Evolutionary conservation across 2,888 invertebrate species (phyloP).

Genomic region (Bugulina stolonifera): DNA sequence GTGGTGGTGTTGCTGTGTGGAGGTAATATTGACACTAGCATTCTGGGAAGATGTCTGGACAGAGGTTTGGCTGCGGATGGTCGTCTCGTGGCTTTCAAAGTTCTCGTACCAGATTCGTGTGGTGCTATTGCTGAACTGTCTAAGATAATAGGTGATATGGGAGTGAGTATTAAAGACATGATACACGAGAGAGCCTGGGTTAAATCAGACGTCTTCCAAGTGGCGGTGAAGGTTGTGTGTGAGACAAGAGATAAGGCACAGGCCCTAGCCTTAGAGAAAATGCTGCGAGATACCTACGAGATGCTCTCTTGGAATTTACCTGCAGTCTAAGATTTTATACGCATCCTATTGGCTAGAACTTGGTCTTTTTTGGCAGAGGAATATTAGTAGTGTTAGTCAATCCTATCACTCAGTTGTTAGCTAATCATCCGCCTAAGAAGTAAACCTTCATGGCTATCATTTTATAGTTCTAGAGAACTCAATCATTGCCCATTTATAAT

Average conservation of each 20-base stretch:
- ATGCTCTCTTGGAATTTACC: constrained; percentile 35
- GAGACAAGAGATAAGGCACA: constrained; percentile 81
- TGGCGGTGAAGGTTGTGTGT: constrained; percentile 66
- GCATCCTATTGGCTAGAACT: no score
- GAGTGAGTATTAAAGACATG: constrained; percentile 84
- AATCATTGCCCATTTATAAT: no score
- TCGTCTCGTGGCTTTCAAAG: constrained; percentile 61
- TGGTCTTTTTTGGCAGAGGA: no score
- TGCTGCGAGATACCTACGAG: constrained; percentile 38
- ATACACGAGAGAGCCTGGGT: constrained; percentile 94
- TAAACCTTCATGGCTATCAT: no score
- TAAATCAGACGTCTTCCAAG: constrained; percentile 72
- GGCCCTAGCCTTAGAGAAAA: constrained; percentile 58
- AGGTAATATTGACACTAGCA: constrained; percentile 87
- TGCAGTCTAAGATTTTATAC: constrained; percentile 16
- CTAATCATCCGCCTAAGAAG: no score
- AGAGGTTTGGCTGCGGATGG: constrained; percentile 82
- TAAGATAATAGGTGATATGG: constrained; percentile 66
- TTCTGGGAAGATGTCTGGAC: constrained; percentile 79
- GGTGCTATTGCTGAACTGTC: constrained; percentile 82
- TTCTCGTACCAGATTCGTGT: constrained; percentile 69
- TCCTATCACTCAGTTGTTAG: no score
- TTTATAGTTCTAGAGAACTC: no score
- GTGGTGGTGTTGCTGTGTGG: constrained; percentile 74
- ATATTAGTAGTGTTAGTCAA: no score